Evolutionary conservation across 2,797 vertebrate genomes (phyloP), one percentile per base, ranked within the genome.

Genomic region (Thunnus albacares): DNA sequence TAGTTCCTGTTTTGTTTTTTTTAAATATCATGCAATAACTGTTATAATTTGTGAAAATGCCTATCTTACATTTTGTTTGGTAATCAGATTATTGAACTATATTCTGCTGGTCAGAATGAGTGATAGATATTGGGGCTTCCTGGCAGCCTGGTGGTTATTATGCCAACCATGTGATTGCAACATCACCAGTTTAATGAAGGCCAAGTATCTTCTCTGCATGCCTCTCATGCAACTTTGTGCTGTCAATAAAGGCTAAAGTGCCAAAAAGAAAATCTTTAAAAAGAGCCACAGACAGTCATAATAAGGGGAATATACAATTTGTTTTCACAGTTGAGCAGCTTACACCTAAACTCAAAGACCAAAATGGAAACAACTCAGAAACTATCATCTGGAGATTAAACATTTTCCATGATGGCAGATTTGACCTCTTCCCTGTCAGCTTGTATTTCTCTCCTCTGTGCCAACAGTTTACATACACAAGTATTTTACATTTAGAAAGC

Each of bases 401-500:
- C 45, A 49, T 64, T 70, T 81, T 70, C 56, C 51, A 45, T 13
- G n/a, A 71, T 28, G 49, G 22, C 58, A 0, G 6, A 56, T 65
- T 17, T 38, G 53, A 61, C 61, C 18, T 70, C 47, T 9, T 49
- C 4, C 56, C 45, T 33, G 57, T 68, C 87, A 59, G 35, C 33
- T 51, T 76, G 38, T 13, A 8, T 82, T 66, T 47, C 30, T 22
- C 43, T 59, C 49, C 41, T 45, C 57, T 45, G 65, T 61, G 11
- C 47, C 24, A 35, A 60, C 77, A 41, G 52, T 71, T 73, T 49
- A 66, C 33, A 85, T 2, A 41, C 28, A 28, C 1, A 24, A 35
- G 18, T 41, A 51, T 68, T 75, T 81, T 61, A 82, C 64, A 84
- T 81, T 87, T 69, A 66, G 60, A 83, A 85, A 83, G 65, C 81